Base-by-base conservation (phyloP, 1,140 invertebrate genomes). In the Acromyrmex echinatior region DNA sequence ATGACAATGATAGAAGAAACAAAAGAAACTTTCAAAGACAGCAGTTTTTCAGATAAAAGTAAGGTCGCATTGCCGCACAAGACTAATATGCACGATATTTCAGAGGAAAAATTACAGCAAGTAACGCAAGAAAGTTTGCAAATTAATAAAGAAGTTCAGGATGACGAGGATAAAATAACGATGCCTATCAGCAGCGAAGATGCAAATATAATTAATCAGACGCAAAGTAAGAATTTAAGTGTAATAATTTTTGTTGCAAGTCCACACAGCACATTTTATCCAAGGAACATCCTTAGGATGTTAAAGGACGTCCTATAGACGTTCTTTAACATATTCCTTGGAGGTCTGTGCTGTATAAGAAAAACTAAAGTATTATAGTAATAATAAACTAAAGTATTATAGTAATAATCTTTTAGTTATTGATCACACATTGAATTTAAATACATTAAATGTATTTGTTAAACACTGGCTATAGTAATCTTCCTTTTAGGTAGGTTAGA, bases 81-180 rank as follows among this genome's bases (percentile, higher is more conserved):
- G 91, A 87, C 77, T 1, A 94, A 94, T 60, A 94, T 92, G n/a
- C 35, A 25, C 21, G 35, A 62, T 6, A 93, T 91, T 0, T 89
- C 79, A 94, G 70, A 93, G 91, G 78, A 95, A 94, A 77, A 92
- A 93, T 21, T 93, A 7, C 91, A 92, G 0, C 92, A 93, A n/a
- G 94, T 93, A 91, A 93, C 86, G 88, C 90, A 91, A 93, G 95
- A 92, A 93, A 96, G 92, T 90, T 95, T 80, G 88, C 94, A 65
- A 58, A 39, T 92, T 93, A 88, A 92, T 94, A 94, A 91, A 91
- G 70, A 81, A 91, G 28, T 89, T 16, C 91, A 73, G 53, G 66
- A 86, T 53, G 78, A 74, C 68, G 91, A 73, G 74, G 70, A 85
- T 16, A 88, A 84, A 21, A 58, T 28, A 58, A 51, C 3, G 6